Evolutionary conservation across 2,113 vertebrate genomes (phyloP).

Genomic region (Hippocampus zosterae): DNA sequence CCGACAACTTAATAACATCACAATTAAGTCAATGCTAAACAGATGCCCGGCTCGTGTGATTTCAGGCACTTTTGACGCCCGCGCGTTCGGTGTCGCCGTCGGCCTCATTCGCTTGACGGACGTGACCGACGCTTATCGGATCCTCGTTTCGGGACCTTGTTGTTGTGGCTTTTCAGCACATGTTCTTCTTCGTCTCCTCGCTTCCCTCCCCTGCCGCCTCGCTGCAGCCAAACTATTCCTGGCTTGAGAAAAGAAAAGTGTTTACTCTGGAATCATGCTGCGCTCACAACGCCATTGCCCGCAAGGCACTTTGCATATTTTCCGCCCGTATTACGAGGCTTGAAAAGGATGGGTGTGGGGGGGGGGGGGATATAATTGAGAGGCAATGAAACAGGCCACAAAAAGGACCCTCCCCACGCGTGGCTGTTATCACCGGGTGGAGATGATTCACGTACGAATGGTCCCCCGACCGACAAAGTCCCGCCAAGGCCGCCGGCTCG

Average conservation of each 20-base stretch:
- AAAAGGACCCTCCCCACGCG: conserved; percentile 21
- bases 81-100: conserved; percentile 73
- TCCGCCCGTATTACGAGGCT: conserved; percentile 67
- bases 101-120: conserved; percentile 77
- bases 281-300: conserved; percentile 74
- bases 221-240: conserved; percentile 75
- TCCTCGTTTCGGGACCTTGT: conserved; percentile 33
- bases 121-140: conserved; percentile 35
- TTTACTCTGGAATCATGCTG: conserved; percentile 77
- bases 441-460: conserved; percentile 40
- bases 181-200: conserved; percentile 27
- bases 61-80: conserved; percentile 78
- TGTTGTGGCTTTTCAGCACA: conserved; percentile 10
- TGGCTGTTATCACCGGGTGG: conserved; percentile 44
- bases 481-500: background rate
- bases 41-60: conserved; percentile 89
- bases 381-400: conserved; percentile 28
- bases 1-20: conserved; percentile 98
- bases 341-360: conserved; percentile 52
- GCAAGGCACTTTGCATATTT: conserved; percentile 75
- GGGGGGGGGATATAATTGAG: conserved; percentile 18
- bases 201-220: conserved; percentile 28
- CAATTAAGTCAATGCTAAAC: conserved; percentile 99
- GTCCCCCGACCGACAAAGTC: background rate
- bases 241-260: conserved; percentile 78